A percentile compares a stretch with the other conserved stretches of the same genome.
Evolutionary conservation across 2,888 invertebrate species (phyloP).

Genomic region (Aplocera efformata): DNA sequence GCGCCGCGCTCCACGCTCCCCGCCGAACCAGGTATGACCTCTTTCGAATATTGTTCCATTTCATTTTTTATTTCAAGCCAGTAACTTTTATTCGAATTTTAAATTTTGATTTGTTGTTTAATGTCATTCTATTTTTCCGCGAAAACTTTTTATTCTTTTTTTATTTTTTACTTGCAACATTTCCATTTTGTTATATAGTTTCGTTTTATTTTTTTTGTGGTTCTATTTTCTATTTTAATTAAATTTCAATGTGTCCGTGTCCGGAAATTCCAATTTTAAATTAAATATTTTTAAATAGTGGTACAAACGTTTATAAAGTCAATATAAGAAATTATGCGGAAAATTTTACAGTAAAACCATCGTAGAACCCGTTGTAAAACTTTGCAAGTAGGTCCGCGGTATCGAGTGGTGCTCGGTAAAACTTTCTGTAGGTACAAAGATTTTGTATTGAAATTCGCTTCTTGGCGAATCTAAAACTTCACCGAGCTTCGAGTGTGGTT

Average conservation of each 20-base stretch:
- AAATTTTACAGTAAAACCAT: too few species aligned
- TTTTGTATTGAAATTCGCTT: constrained; percentile 11
- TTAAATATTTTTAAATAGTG: not conserved
- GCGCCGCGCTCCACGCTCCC: constrained; percentile 48
- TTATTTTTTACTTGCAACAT: too few species aligned
- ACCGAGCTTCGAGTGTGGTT: too few species aligned
- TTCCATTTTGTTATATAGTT: too few species aligned
- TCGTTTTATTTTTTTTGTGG: too few species aligned
- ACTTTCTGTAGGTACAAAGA: constrained; percentile 7
- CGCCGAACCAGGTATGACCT: constrained; percentile 23
- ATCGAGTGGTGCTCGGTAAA: constrained; percentile 9
- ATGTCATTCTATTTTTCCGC: too few species aligned
- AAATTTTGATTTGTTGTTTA: not conserved
- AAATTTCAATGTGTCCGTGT: not conserved
- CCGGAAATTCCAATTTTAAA: constrained; percentile 2
- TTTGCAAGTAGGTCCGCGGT: constrained; percentile 11
- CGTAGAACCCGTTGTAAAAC: constrained; percentile 9
- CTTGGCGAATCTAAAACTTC: not conserved
- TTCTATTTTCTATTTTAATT: constrained; percentile 3
- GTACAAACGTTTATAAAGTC: too few species aligned
- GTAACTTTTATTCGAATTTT: not conserved
- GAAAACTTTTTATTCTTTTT: too few species aligned
- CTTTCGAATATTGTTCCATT: constrained; percentile 12
- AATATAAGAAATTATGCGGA: too few species aligned
- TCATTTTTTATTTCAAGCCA: not conserved